Evolutionary conservation across 2,888 invertebrate genomes (phyloP).

Genomic region (Tenthredo amoena): DNA sequence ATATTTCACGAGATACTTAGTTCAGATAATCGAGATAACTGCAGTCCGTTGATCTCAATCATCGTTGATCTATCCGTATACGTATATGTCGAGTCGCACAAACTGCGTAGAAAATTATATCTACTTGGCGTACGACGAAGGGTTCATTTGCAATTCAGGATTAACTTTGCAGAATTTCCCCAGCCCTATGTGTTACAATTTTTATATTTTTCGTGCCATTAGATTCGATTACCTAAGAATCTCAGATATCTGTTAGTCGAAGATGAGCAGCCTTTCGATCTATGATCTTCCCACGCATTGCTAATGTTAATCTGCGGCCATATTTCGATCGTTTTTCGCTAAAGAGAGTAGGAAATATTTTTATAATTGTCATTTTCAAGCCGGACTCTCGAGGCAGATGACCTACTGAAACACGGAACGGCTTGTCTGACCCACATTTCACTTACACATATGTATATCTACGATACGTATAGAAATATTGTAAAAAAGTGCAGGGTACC

Average conservation of each 20-base stretch:
- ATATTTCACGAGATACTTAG: neutral
- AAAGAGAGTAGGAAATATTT: slow-evolving; percentile 30
- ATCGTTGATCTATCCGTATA: slow-evolving; percentile 21
- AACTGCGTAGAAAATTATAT: neutral
- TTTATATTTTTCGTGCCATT: neutral
- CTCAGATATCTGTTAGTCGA: neutral
- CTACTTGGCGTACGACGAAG: neutral
- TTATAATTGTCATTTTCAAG: slow-evolving; percentile 41
- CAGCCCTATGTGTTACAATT: neutral
- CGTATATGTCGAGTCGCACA: slow-evolving; percentile 11
- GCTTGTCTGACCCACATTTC: slow-evolving; percentile 42
- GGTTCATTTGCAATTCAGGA: neutral
- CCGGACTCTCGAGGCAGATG: slow-evolving; percentile 44
- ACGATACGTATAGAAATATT: neutral
- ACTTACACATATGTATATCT: neutral
- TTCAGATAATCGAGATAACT: slow-evolving; percentile 33
- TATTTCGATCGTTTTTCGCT: neutral
- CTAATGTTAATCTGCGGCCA: too few species aligned
- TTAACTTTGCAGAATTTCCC: neutral
- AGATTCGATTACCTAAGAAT: neutral
- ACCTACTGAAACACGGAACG: slow-evolving; percentile 44
- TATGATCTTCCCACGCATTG: neutral
- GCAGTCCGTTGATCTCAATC: slow-evolving; percentile 35
- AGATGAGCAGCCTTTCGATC: neutral
- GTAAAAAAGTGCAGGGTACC: neutral